Evolutionary conservation across 2,113 vertebrate genomes (phyloP).

Genomic region (Tupaia tana): DNA sequence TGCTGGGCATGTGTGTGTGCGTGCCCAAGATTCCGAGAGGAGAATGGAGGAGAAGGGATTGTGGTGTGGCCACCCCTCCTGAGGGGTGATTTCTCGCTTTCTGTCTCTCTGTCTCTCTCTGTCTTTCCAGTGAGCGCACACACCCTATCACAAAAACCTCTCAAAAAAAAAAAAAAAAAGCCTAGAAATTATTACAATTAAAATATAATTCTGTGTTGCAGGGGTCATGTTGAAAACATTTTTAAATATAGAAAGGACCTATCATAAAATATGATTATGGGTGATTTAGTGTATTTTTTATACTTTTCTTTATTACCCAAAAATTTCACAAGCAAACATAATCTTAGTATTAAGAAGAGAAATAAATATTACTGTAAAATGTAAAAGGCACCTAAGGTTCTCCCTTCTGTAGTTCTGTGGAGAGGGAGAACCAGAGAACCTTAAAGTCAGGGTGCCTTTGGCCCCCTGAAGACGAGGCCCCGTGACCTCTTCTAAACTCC

Average conservation of each 20-base stretch:
- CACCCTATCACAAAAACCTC: too few species aligned
- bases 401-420: neutral
- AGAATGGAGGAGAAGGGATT: too few species aligned
- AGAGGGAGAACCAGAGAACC: fast-evolving
- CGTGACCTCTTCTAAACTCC: neutral
- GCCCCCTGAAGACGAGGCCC: neutral
- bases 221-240: slow-evolving; percentile 16
- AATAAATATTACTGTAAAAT: neutral
- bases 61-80: too few species aligned
- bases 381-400: neutral
- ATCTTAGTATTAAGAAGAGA: neutral
- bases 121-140: too few species aligned
- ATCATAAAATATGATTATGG: neutral
- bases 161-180: neutral
- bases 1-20: too few species aligned
- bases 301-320: neutral
- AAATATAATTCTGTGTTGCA: neutral
- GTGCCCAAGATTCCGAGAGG: too few species aligned
- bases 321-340: neutral
- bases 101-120: too few species aligned
- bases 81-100: too few species aligned
- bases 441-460: neutral
- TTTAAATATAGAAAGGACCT: neutral
- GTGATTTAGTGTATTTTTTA: neutral
- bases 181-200: neutral